These are phyloP conservation scores for Sminthurides bifidus DNA, from an alignment of 1,140 invertebrate species.

Conservation along the genomic window DNA sequence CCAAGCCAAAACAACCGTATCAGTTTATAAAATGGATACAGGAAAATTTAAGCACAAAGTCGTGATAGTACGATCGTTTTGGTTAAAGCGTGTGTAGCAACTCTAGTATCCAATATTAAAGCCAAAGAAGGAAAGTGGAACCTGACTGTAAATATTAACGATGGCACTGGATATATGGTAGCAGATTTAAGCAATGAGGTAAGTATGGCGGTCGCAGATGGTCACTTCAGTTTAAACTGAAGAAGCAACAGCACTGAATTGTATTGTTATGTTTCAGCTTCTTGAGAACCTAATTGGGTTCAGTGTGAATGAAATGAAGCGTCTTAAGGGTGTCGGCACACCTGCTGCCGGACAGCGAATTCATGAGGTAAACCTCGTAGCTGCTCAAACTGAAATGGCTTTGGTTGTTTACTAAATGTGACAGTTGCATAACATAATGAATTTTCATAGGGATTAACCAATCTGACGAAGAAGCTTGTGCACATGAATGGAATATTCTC, in stretches of 20 bases:
- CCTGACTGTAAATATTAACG: conserved; percentile 16
- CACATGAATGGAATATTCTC: conserved; percentile 20
- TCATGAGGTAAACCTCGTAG: conserved; percentile 5
- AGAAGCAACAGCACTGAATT: too few relatives aligned
- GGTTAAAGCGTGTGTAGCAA: conserved; percentile 23
- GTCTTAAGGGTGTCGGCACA: conserved; percentile 8
- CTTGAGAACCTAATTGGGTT: conserved; percentile 19
- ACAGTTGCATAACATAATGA: neutral
- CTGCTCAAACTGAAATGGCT: too few relatives aligned
- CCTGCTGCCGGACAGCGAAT: conserved; percentile 9
- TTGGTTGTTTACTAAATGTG: neutral
- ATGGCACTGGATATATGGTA: conserved; percentile 20
- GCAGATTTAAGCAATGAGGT: neutral
- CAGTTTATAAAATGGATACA: conserved; percentile 11
- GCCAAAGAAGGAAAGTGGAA: conserved; percentile 13
- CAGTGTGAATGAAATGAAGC: conserved; percentile 18
- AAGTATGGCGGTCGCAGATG: too few relatives aligned
- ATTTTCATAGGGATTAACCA: conserved; percentile 12
- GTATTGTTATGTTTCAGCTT: conserved; percentile 4
- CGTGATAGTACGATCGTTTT: conserved; percentile 1
- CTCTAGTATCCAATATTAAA: conserved; percentile 17
- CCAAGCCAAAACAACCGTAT: conserved; percentile 6
- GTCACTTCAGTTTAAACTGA: too few relatives aligned
- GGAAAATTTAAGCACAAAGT: neutral
- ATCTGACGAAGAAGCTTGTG: conserved; percentile 4